A percentile compares a stretch with the other conserved stretches of the same genome.
Conservation (phyloP, 2,888 invertebrate species). For the Molorchus minor region DNA sequence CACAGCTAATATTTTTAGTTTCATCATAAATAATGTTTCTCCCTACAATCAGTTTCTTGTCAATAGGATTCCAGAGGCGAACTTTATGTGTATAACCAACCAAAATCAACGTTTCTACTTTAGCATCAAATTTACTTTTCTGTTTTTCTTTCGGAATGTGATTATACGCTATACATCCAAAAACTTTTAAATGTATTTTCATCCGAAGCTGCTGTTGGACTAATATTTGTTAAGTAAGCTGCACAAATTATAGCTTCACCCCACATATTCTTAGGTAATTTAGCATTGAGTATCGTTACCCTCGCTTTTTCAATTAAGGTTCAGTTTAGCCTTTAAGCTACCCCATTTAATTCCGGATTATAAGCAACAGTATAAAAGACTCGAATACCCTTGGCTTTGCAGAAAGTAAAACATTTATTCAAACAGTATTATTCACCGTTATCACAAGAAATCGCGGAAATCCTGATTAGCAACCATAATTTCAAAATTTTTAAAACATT, state of each 20-base stretch:
- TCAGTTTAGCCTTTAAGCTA: background rate
- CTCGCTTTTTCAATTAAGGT: conserved; percentile 11
- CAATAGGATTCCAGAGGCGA: background rate
- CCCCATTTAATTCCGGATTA: conserved; percentile 7
- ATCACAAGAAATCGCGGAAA: background rate
- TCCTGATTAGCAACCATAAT: background rate
- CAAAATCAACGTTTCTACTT: background rate
- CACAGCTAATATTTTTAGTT: background rate
- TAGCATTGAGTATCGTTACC: conserved; percentile 4
- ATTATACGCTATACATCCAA: conserved; percentile 12
- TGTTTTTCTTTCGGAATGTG: conserved; percentile 12
- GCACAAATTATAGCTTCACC: conserved; percentile 5
- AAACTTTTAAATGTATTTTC: conserved; percentile 2
- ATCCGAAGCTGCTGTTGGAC: conserved; percentile 4
- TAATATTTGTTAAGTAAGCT: conserved; percentile 5
- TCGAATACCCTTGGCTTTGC: background rate
- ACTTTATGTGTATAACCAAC: background rate
- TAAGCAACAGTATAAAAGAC: conserved; percentile 1
- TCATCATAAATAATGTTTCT: background rate
- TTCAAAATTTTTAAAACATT: background rate
- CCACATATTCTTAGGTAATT: conserved; percentile 6
- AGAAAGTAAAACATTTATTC: background rate
- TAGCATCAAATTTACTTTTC: conserved; percentile 13
- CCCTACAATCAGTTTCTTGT: background rate
- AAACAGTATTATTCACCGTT: background rate